These are phyloP conservation scores for Chloroceryle inda DNA, from an alignment of 2,797 vertebrate species.

Conservation along the genomic window DNA sequence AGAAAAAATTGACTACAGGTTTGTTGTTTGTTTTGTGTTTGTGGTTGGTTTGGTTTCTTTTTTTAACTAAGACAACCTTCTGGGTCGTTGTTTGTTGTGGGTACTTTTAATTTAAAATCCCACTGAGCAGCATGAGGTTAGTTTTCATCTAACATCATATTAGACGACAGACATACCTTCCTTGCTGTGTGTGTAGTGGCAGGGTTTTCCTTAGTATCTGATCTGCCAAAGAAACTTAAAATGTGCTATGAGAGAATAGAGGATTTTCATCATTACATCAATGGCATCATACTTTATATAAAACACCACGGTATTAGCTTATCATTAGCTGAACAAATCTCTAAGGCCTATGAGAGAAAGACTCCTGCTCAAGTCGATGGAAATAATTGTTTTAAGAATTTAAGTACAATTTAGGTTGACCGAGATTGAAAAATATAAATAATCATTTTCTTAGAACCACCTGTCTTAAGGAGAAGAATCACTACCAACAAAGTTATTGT, in stretches of 20 bases:
- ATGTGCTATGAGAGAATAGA: neutral
- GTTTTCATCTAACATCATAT: neutral
- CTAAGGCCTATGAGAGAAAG: neutral
- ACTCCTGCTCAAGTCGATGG: neutral
- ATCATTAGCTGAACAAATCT: neutral
- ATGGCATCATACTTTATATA: neutral
- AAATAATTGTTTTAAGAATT: slow-evolving; percentile 12
- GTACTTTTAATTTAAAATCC: neutral
- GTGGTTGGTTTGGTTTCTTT: neutral
- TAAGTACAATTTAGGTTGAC: neutral
- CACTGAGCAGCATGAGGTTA: neutral
- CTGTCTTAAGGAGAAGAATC: slow-evolving; percentile 3
- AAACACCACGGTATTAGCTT: neutral
- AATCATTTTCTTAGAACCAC: neutral
- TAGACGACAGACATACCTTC: neutral
- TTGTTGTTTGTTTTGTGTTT: neutral
- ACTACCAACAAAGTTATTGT: neutral
- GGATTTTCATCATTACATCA: neutral
- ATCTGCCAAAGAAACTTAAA: neutral
- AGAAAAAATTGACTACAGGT: neutral
- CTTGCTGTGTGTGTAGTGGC: neutral
- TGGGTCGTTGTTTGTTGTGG: neutral
- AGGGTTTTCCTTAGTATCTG: neutral
- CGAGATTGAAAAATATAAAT: neutral
- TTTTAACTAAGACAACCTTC: neutral